Conservation (phyloP, 2,888 invertebrate genomes). For the Tipula helvola region DNA sequence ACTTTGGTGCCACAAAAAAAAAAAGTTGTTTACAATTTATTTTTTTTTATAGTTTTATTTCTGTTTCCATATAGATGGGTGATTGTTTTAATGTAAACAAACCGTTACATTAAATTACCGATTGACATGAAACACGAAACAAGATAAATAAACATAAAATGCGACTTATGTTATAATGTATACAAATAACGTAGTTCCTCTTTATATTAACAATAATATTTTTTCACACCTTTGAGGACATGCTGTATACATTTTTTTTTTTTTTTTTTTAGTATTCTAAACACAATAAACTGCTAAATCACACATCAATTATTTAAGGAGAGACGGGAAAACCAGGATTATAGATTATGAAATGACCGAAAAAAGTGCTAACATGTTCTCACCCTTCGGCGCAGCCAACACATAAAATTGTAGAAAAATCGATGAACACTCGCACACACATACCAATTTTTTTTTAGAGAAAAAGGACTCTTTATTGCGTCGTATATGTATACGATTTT, state of each 20-base stretch:
- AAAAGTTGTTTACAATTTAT: neutral
- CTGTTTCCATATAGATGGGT: neutral
- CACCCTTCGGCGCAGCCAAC: neutral
- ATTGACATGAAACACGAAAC: neutral
- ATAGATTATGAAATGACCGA: neutral
- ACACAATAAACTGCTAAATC: neutral
- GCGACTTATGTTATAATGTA: neutral
- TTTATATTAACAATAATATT: neutral
- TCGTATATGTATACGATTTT: neutral
- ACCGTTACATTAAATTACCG: constrained; percentile 4
- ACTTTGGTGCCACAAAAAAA: neutral
- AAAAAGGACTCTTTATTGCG: neutral
- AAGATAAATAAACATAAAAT: neutral
- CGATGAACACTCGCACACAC: neutral
- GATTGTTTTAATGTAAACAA: neutral
- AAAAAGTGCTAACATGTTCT: neutral
- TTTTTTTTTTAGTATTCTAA: neutral
- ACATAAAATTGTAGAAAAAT: neutral
- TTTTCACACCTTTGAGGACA: neutral
- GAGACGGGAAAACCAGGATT: neutral
- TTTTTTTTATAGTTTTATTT: neutral
- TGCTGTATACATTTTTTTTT: neutral
- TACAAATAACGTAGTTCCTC: neutral
- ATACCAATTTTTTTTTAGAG: neutral
- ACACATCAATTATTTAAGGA: neutral